These are phyloP conservation scores for Podargus strigoides DNA, from an alignment of 2,797 vertebrate genomes.

Conservation along the genomic window DNA sequence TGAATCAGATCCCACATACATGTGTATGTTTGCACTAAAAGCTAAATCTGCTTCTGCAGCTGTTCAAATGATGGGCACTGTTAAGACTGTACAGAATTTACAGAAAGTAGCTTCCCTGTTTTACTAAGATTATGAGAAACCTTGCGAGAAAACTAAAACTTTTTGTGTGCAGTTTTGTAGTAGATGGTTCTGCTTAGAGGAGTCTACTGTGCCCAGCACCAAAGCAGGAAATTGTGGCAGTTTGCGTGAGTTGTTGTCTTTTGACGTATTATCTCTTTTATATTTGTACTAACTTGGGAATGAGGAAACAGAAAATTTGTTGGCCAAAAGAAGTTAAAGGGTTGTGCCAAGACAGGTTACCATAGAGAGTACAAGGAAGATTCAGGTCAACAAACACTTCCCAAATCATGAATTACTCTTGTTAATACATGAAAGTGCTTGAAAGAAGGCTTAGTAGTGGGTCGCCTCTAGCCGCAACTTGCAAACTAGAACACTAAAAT, in stretches of 20 bases:
- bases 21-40: not conserved
- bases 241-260: not conserved
- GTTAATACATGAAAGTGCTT: constrained; percentile 37
- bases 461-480: not conserved
- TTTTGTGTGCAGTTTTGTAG: not conserved
- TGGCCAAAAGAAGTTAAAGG: not conserved
- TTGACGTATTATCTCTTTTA: not conserved
- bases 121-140: not conserved
- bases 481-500: not conserved
- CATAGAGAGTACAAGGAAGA: constrained; percentile 5
- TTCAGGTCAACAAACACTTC: constrained; percentile 18
- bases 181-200: not conserved
- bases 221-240: not conserved
- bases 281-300: constrained; percentile 16
- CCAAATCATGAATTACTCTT: not conserved
- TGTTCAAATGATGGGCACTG: not conserved
- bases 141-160: not conserved
- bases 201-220: not conserved
- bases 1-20: not conserved
- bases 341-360: constrained; percentile 25
- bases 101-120: not conserved
- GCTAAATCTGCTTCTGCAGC: not conserved
- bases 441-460: not conserved
- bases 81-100: not conserved
- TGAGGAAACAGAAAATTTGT: constrained; percentile 8